Base-by-base conservation (phyloP, 2,888 invertebrate species). In the Aphodius sticticus region DNA sequence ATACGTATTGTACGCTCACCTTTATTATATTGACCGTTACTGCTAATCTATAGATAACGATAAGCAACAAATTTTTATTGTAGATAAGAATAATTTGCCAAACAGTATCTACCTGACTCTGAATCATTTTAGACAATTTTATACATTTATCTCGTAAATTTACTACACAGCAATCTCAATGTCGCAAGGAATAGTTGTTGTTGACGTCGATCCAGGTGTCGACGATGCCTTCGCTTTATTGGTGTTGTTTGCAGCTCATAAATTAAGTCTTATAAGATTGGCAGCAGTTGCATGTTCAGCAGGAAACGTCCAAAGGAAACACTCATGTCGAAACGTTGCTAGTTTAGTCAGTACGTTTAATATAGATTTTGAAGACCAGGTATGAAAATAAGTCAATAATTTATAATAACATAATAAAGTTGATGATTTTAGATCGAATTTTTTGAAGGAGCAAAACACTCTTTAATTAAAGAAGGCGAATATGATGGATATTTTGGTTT, bases 141-240 rank as follows among this genome's bases (percentile, higher is more conserved):
- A 53, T 1, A 53, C 53, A 53, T 53, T 53, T 53, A 53, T 53
- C 53, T 53, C 53, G 4, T 9, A 7, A 0, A 5, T 53, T 53
- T 12, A 53, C 9, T 2, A 53, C 7, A 53, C 1, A 9, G 26
- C 26, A 26, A 53, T 9, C 53, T 9, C 53, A 53, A 53, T 53
- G 53, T 7, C 9, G 7, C 53, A 12, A 9, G 53, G 53, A 53
- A 53, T 53, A 7, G 72, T 78, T 72, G 71, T 78, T 15, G 71
- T 74, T 14, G 72, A 78, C 16, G 71, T 78, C 26, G 78, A 78
- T 53, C 74, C 78, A 7, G 78, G 78, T 6, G 53, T 78, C 6
- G 78, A 78, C n/a, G 78, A 78, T n/a, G 71, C 71, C 0, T 72
- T 38, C n/a, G 72, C 72, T 16, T 26, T 78, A 16, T 16, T 78